Conservation (phyloP, 2,113 vertebrate genomes). For the Hemiscyllium ocellatum region DNA sequence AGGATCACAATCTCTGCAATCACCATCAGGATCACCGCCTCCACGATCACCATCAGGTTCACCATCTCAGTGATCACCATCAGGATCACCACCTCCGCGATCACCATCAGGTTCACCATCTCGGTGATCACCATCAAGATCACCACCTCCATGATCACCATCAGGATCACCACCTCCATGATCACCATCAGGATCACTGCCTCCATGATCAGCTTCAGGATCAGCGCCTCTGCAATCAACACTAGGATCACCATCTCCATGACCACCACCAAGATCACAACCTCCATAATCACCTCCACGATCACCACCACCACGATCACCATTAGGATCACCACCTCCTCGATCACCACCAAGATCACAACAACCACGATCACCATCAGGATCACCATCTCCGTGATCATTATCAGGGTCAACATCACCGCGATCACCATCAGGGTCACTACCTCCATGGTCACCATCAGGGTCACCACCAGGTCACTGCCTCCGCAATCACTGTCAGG, state of each 20-base stretch:
- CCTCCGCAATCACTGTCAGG: too few species aligned
- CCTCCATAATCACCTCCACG: background rate
- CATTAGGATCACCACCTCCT: background rate
- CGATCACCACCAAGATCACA: slow-evolving; percentile 8
- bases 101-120: too few species aligned
- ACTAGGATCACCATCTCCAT: background rate
- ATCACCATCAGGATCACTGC: slow-evolving; percentile 31
- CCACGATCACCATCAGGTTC: too few species aligned
- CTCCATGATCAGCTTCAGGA: too few species aligned
- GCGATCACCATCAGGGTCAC: background rate
- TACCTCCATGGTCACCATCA: fast-evolving
- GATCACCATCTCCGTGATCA: background rate
- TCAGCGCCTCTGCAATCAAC: background rate
- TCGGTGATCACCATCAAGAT: background rate
- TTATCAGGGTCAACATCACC: background rate
- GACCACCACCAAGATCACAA: background rate
- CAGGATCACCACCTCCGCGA: too few species aligned
- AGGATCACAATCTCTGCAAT: fast-evolving
- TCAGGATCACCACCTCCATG: fast-evolving
- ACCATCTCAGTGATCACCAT: too few species aligned
- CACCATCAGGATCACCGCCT: fast-evolving
- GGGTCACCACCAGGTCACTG: too few species aligned
- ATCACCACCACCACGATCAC: background rate
- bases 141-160: background rate
- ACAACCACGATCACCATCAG: background rate